Conservation (phyloP, 1,140 invertebrate species). For the Drusus annulatus region DNA sequence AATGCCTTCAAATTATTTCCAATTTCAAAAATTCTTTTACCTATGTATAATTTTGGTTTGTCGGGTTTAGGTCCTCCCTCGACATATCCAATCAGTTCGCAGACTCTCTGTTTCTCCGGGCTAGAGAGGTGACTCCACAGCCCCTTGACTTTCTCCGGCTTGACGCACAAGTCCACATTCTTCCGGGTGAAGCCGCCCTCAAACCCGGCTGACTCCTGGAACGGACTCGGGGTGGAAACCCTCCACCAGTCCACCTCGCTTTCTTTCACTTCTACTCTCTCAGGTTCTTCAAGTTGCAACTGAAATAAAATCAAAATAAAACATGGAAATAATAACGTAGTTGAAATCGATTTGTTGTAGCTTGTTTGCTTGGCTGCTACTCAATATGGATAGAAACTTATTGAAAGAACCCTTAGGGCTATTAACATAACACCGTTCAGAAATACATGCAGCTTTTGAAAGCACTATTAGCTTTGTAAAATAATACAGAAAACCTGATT, state of each 20-base stretch:
- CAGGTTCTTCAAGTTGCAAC: slow-evolving; percentile 74
- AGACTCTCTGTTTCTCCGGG: slow-evolving; percentile 77
- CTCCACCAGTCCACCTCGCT: slow-evolving; percentile 72
- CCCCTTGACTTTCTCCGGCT: slow-evolving; percentile 70
- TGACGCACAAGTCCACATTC: slow-evolving; percentile 61
- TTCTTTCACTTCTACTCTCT: slow-evolving; percentile 70
- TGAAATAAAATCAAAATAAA: slow-evolving; percentile 58
- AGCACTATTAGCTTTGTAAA: too few species aligned
- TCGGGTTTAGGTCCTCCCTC: slow-evolving; percentile 66
- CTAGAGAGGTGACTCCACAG: slow-evolving; percentile 79
- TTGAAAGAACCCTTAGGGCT: too few species aligned
- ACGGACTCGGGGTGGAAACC: slow-evolving; percentile 61
- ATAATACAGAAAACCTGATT: too few species aligned
- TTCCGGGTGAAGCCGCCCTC: slow-evolving; percentile 36
- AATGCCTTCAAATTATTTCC: too few species aligned
- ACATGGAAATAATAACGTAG: too few species aligned
- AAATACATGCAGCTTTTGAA: too few species aligned
- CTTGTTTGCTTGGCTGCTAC: too few species aligned
- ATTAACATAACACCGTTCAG: too few species aligned
- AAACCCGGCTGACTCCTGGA: slow-evolving; percentile 60
- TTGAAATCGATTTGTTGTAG: too few species aligned
- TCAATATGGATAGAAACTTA: too few species aligned
- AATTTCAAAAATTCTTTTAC: slow-evolving; percentile 61
- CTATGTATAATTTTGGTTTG: slow-evolving; percentile 74
- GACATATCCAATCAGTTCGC: slow-evolving; percentile 74